Evolutionary conservation across 2,797 vertebrate genomes (phyloP).

Genomic region (Vespertilio murinus): DNA sequence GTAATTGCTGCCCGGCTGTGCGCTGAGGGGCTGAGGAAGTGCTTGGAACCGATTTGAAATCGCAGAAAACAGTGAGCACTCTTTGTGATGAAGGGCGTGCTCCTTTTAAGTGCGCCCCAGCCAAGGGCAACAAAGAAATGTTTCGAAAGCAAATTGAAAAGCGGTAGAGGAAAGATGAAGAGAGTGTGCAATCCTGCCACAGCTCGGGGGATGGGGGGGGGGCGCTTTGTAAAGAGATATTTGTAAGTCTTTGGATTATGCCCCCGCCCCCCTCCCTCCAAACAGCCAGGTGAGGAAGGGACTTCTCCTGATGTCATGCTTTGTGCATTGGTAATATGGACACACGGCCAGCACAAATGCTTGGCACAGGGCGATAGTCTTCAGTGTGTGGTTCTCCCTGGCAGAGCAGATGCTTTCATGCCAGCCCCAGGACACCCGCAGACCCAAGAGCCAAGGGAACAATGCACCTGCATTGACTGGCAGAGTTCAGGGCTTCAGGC

Average conservation of each 20-base stretch:
- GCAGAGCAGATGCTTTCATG: slow-evolving; percentile 23
- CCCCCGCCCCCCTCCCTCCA: background rate
- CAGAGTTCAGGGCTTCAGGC: slow-evolving; percentile 23
- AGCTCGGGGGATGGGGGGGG: slow-evolving; percentile 68
- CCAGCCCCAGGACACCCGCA: background rate
- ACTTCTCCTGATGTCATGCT: slow-evolving; percentile 74
- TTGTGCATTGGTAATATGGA: slow-evolving; percentile 61
- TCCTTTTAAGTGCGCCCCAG: slow-evolving; percentile 81
- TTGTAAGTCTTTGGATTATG: slow-evolving; percentile 73
- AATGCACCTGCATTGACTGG: slow-evolving; percentile 53
- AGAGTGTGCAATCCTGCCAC: slow-evolving; percentile 68
- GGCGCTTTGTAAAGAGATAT: slow-evolving; percentile 77
- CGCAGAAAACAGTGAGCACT: slow-evolving; percentile 80
- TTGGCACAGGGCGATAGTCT: background rate
- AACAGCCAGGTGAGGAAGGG: slow-evolving; percentile 77
- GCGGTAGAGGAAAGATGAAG: slow-evolving; percentile 69
- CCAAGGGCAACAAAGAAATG: slow-evolving; percentile 84
- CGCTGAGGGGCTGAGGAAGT: slow-evolving; percentile 78
- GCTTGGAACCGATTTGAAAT: slow-evolving; percentile 81
- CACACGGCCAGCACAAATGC: slow-evolving; percentile 44
- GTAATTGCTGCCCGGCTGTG: slow-evolving; percentile 76
- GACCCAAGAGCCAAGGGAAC: background rate
- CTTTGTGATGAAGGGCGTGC: slow-evolving; percentile 81
- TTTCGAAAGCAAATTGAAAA: slow-evolving; percentile 84
- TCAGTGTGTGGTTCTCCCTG: background rate